Evolutionary conservation across 1,140 invertebrate species (phyloP), one percentile per base, ranked within the genome.

Genomic region (Pachyrhynchus sulphureomaculatus): DNA sequence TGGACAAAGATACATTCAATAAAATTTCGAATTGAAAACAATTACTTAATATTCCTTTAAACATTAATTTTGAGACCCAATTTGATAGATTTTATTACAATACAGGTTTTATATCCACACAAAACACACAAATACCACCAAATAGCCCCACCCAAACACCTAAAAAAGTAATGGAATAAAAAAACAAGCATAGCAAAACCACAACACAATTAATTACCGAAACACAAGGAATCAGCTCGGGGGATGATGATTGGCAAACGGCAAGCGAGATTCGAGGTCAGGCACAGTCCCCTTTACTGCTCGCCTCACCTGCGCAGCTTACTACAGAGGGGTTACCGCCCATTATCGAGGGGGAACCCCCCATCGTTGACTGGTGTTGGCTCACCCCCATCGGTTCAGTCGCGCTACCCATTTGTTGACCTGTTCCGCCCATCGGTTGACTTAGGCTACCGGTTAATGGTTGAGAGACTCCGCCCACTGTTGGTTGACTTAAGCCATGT

Each of bases 231-330:
- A 52, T 68, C 41, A 44, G 41, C 62, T 69, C 64, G 67, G 49
- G 61, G 58, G 53, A n/a, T n/a, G 64, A 54, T 33, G 45, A 66
- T 49, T 69, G 60, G 68, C 68, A 68, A 67, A 68, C 67, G 63
- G 62, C 67, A 70, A 67, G 69, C 60, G 65, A 63, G 49, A 63
- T 51, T 62, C 61, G 58, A 69, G 71, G 71, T 73, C 72, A 73
- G 71, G 72, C 73, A 71, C 64, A 71, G 52, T 74, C 72, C 65
- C 74, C 75, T 55, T 73, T 74, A 63, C 49, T 72, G 64, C 32
- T 59, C 39, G 45, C 48, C 20, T 59, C 62, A 45, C 55, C 42
- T 21, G 52, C 63, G 44, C 42, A 47, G 13, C 39, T 37, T 12
- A 29, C 32, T 17, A 33, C 32, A 2, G 21, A 29, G 10, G 36